These are phyloP conservation scores for Sternarchorhynchus goeldii DNA, from an alignment of 2,797 vertebrate species.

Conservation along the genomic window DNA sequence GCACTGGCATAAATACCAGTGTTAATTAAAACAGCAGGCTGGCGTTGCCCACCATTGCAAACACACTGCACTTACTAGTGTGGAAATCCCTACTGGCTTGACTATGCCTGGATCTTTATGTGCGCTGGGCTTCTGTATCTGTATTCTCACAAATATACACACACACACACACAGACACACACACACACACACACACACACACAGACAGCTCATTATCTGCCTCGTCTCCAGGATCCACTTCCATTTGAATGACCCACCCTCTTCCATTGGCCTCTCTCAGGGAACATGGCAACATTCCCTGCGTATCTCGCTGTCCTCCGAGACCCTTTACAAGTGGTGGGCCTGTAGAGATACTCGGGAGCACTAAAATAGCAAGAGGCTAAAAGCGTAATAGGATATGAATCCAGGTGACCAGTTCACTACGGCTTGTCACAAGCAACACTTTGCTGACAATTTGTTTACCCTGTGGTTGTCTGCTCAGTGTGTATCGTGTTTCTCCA, in stretches of 20 bases:
- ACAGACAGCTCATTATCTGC: conserved; percentile 46
- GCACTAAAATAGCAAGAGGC: not conserved
- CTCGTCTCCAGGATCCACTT: conserved; percentile 30
- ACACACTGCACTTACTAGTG: conserved; percentile 41
- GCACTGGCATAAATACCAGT: conserved; percentile 54
- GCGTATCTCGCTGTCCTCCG: not conserved
- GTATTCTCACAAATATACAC: not conserved
- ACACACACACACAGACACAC: conserved; percentile 22
- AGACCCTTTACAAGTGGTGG: conserved; percentile 9
- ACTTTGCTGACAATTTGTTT: not conserved
- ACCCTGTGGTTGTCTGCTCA: conserved; percentile 2
- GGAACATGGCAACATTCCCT: not conserved
- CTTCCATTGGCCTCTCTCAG: not conserved
- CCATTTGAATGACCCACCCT: conserved; percentile 26
- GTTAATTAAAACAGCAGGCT: conserved; percentile 70
- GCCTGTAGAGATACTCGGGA: not conserved
- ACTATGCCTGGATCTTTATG: not conserved
- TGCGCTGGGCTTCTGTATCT: conserved; percentile 22
- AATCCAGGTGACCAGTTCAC: not conserved
- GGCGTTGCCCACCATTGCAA: conserved; percentile 44
- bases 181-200: conserved; percentile 2
- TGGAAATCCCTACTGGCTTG: conserved; percentile 24
- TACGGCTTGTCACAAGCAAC: not conserved
- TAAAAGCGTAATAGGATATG: not conserved
- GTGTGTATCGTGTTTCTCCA: not conserved